Conservation (phyloP, 1,140 invertebrate genomes). For the Ostrea edulis region DNA sequence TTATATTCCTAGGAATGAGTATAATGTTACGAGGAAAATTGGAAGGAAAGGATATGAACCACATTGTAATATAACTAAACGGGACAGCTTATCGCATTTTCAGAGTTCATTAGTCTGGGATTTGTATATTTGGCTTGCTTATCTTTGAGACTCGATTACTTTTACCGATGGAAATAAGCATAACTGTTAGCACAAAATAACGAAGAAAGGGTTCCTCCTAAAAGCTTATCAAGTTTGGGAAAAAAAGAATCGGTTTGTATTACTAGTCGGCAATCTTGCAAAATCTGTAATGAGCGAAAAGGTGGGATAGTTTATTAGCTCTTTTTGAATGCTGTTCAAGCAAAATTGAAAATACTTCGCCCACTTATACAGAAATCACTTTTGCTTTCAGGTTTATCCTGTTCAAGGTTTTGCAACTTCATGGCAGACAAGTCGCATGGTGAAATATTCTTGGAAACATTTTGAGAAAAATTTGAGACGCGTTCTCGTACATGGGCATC, state of each 20-base stretch:
- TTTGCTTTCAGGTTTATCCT: no score
- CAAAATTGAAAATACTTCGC: no score
- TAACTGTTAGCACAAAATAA: neutral
- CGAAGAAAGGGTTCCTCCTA: neutral
- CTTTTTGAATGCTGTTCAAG: no score
- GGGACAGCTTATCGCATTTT: neutral
- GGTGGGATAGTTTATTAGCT: neutral
- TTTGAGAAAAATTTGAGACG: no score
- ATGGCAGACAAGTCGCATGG: no score
- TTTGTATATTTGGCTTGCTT: conserved; percentile 2
- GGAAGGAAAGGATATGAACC: conserved; percentile 16
- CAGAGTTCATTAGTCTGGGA: conserved; percentile 31
- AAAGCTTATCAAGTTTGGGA: neutral
- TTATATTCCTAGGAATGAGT: conserved; percentile 23
- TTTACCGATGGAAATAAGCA: conserved; percentile 17
- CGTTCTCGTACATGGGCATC: no score
- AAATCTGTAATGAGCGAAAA: neutral
- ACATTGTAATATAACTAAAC: conserved; percentile 19
- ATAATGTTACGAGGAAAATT: conserved; percentile 28
- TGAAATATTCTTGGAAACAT: no score
- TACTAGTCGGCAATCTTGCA: neutral
- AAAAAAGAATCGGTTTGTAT: neutral
- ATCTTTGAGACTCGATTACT: conserved; percentile 14
- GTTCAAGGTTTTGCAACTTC: no score
- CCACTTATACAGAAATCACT: no score